These are phyloP conservation scores for Ectropis crepuscularia DNA, from an alignment of 2,888 invertebrate genomes.

Conservation along the genomic window DNA sequence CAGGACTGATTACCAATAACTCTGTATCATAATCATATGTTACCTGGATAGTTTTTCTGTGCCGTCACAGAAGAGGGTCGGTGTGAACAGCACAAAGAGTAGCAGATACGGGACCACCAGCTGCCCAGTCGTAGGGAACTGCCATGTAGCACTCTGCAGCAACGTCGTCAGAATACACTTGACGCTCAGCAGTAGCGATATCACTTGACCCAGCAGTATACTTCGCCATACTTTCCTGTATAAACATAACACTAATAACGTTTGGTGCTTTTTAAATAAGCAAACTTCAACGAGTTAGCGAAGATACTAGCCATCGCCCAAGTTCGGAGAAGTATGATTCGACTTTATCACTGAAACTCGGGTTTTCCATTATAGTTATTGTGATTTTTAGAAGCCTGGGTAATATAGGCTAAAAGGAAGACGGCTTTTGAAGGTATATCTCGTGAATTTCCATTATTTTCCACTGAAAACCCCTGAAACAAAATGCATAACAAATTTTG, in stretches of 20 bases:
- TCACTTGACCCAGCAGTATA: constrained; percentile 89
- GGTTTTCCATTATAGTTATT: constrained; percentile 65
- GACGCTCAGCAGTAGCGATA: constrained; percentile 90
- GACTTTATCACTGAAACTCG: constrained; percentile 87
- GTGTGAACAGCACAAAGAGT: constrained; percentile 90
- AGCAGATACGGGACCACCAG: constrained; percentile 91
- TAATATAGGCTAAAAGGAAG: constrained; percentile 6
- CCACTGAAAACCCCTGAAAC: constrained; percentile 18
- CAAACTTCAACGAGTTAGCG: constrained; percentile 9
- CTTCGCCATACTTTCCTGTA: constrained; percentile 89
- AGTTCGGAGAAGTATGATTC: constrained; percentile 88
- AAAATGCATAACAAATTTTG: constrained; percentile 49
- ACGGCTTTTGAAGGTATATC: constrained; percentile 5
- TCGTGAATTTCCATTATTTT: constrained; percentile 21
- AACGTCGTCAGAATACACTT: constrained; percentile 90
- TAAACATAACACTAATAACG: constrained; percentile 21
- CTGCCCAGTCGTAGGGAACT: constrained; percentile 92
- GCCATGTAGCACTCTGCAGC: constrained; percentile 87
- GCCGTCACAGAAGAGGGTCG: constrained; percentile 89
- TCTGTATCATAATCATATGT: too few relatives aligned
- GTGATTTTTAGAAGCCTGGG: constrained; percentile 1
- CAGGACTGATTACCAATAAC: too few relatives aligned
- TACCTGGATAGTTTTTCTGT: constrained; percentile 87
- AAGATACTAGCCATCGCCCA: constrained; percentile 87
- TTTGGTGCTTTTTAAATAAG: constrained; percentile 3